phyloP scores from a whole-genome alignment of 2,888 invertebrate genomes.

The Erannis defoliaria region DNA sequence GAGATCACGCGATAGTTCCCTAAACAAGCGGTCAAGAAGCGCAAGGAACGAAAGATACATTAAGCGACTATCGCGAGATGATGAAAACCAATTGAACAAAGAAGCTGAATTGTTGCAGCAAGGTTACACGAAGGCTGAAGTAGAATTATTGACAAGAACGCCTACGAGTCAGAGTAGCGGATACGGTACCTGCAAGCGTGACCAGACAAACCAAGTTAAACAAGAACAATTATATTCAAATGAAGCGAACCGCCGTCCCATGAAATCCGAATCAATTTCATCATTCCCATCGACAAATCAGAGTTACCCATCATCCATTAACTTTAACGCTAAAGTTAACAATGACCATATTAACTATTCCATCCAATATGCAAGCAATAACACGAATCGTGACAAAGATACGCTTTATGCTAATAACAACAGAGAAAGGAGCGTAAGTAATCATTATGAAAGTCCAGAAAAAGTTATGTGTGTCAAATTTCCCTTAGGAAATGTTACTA shows the following conservation, averaged over 20 bases:
- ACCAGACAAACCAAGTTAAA: constrained; percentile 79
- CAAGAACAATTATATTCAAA: constrained; percentile 66
- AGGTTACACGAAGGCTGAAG: constrained; percentile 83
- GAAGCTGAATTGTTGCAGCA: constrained; percentile 84
- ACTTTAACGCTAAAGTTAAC: constrained; percentile 85
- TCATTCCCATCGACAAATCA: constrained; percentile 83
- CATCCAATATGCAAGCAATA: constrained; percentile 75
- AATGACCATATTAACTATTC: constrained; percentile 84
- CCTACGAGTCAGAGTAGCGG: constrained; percentile 84
- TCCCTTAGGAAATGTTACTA: constrained; percentile 80
- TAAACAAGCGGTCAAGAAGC: constrained; percentile 89
- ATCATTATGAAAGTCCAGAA: constrained; percentile 73
- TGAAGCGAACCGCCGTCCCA: constrained; percentile 69
- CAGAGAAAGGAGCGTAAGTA: constrained; percentile 70
- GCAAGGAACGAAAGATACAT: constrained; percentile 94
- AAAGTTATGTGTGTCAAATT: constrained; percentile 83
- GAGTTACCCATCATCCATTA: constrained; percentile 84
- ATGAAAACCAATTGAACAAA: constrained; percentile 86
- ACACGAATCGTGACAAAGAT: constrained; percentile 65
- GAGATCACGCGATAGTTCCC: constrained; percentile 85
- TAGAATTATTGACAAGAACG: constrained; percentile 84
- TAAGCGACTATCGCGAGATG: constrained; percentile 90
- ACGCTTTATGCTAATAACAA: constrained; percentile 72
- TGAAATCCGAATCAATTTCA: constrained; percentile 83
- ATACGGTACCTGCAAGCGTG: constrained; percentile 80